Evolutionary conservation across 2,888 invertebrate genomes (phyloP).

Genomic region (Melieria crassipennis): DNA sequence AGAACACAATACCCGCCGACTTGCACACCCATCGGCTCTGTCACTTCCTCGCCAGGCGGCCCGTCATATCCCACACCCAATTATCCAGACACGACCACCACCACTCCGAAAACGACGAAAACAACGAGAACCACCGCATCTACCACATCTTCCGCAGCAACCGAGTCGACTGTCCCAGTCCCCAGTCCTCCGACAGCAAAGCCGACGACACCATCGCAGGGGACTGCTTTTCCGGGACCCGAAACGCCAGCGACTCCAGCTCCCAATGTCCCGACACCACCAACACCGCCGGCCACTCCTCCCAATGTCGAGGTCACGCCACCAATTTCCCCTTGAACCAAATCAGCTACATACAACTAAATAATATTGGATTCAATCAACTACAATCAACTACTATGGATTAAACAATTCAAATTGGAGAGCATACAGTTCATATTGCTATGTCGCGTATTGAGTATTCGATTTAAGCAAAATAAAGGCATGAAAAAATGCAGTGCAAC

Average conservation of each 20-base stretch:
- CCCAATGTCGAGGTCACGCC: slow-evolving; percentile 36
- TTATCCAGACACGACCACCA: slow-evolving; percentile 15
- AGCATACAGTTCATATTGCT: too few relatives aligned
- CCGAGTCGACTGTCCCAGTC: too few relatives aligned
- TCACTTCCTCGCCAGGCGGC: neutral
- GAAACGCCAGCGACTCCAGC: slow-evolving; percentile 32
- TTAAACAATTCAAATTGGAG: too few relatives aligned
- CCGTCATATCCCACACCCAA: slow-evolving; percentile 21
- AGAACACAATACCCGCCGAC: slow-evolving; percentile 29
- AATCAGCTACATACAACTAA: too few relatives aligned
- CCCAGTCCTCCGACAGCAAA: slow-evolving; percentile 5
- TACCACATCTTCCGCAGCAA: neutral
- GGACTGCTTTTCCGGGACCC: neutral
- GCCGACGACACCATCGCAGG: neutral
- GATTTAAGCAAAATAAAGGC: too few relatives aligned
- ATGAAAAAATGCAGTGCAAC: too few relatives aligned
- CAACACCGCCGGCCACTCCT: slow-evolving; percentile 46
- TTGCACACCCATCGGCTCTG: slow-evolving; percentile 18
- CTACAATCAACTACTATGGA: too few relatives aligned
- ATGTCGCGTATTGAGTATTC: too few relatives aligned
- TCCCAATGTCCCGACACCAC: slow-evolving; percentile 44
- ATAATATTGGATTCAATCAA: too few relatives aligned
- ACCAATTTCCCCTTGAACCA: slow-evolving; percentile 7
- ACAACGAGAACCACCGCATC: slow-evolving; percentile 5
- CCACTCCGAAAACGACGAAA: slow-evolving; percentile 6